Percentiles rank a stretch among this genome's conserved stretches.
phyloP scores from a whole-genome alignment of 2,113 vertebrate species.

The Sturnus vulgaris region DNA sequence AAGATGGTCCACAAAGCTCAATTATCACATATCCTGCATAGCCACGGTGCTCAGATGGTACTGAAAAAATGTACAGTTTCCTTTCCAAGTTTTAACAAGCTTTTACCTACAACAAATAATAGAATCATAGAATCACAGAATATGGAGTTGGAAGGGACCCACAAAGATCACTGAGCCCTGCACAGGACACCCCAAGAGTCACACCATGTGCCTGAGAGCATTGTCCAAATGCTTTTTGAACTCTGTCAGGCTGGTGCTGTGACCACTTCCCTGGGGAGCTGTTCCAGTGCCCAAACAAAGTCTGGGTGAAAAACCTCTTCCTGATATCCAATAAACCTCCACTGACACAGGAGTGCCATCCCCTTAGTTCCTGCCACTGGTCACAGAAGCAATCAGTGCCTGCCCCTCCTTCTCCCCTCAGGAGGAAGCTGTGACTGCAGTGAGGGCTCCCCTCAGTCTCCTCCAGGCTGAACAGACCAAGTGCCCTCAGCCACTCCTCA shows the following conservation, averaged over 20 bases:
- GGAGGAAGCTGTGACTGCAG: accelerated
- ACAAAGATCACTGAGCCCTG: background rate
- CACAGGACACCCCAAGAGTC: background rate
- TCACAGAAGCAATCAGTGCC: accelerated
- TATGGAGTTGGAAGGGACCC: background rate
- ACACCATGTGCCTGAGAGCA: background rate
- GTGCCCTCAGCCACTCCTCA: background rate
- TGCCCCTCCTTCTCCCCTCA: background rate
- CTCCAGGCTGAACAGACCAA: background rate
- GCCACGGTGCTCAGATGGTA: background rate
- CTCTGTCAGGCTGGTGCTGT: background rate
- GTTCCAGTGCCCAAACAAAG: background rate
- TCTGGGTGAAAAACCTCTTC: background rate
- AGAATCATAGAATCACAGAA: background rate
- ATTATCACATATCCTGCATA: background rate
- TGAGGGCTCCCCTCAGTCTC: background rate
- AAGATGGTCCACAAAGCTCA: background rate
- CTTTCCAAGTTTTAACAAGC: background rate
- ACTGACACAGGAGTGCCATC: background rate
- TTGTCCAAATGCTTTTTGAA: background rate
- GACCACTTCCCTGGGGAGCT: background rate
- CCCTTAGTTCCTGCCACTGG: accelerated
- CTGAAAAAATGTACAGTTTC: background rate
- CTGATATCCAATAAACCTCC: background rate
- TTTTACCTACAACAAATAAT: background rate